Conservation (phyloP, 1,140 invertebrate genomes). For the Batillaria attramentaria region DNA sequence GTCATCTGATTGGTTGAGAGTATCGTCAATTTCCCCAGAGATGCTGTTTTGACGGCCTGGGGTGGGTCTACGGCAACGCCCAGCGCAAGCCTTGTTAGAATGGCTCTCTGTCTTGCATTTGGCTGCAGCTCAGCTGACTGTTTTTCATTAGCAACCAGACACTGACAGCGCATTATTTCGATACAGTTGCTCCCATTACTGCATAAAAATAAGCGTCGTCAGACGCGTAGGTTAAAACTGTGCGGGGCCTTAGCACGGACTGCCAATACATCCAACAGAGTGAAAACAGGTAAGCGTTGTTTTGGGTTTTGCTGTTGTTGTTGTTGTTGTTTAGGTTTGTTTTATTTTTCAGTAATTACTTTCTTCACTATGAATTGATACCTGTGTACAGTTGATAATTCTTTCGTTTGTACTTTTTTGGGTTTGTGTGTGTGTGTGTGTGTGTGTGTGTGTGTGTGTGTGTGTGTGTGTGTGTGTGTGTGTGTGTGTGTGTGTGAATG, state of each 20-base stretch:
- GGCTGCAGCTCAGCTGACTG: too few relatives aligned
- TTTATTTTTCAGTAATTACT: background rate
- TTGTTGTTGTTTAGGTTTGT: background rate
- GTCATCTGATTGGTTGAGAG: background rate
- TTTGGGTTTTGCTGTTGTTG: background rate
- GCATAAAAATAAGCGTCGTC: too few relatives aligned
- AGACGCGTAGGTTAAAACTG: too few relatives aligned
- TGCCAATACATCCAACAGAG: background rate
- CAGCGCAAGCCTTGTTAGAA: background rate
- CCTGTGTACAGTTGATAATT: background rate
- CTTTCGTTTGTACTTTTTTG: too few relatives aligned
- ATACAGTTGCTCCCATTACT: too few relatives aligned
- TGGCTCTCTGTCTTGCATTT: background rate
- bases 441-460: background rate
- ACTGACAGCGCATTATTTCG: too few relatives aligned
- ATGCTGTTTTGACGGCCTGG: background rate
- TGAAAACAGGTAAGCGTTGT: background rate
- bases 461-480: background rate
- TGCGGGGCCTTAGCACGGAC: too few relatives aligned
- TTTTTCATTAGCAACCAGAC: too few relatives aligned
- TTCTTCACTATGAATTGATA: background rate
- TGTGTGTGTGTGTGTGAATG: background rate
- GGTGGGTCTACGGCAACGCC: conserved; percentile 5
- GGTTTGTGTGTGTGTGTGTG: background rate
- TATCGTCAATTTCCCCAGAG: background rate